phyloP scores from a whole-genome alignment of 2,113 vertebrate genomes.

The Cettia cetti region DNA sequence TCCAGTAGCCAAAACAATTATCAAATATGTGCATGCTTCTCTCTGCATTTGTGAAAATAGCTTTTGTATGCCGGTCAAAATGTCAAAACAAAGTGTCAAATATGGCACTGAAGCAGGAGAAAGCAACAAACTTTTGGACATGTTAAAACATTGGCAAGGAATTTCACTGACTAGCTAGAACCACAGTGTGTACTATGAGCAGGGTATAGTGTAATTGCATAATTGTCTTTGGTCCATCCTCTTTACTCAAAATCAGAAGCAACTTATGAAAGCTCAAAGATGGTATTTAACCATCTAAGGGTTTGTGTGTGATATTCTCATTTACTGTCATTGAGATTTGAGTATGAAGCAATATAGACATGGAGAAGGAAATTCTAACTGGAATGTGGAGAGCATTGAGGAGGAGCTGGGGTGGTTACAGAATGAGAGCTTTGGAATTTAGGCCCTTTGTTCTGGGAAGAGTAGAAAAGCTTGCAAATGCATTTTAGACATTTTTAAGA shows the following conservation, averaged over 20 bases:
- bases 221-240: neutral
- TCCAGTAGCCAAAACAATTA: neutral
- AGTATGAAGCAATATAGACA: neutral
- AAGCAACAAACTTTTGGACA: neutral
- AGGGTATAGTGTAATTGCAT: accelerated
- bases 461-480: neutral
- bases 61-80: neutral
- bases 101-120: neutral
- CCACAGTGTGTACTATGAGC: neutral
- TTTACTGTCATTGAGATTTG: accelerated
- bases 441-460: neutral
- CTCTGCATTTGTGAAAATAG: neutral
- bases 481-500: neutral
- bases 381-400: neutral
- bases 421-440: neutral
- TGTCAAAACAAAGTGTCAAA: neutral
- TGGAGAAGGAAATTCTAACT: neutral
- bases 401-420: neutral
- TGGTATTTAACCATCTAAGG: neutral
- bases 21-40: neutral
- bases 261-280: neutral
- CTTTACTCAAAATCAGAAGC: neutral
- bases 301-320: neutral
- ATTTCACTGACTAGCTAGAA: neutral
- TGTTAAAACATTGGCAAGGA: neutral